These are phyloP conservation scores for Aphelinus certus DNA, from an alignment of 1,140 invertebrate species.

Conservation along the genomic window DNA sequence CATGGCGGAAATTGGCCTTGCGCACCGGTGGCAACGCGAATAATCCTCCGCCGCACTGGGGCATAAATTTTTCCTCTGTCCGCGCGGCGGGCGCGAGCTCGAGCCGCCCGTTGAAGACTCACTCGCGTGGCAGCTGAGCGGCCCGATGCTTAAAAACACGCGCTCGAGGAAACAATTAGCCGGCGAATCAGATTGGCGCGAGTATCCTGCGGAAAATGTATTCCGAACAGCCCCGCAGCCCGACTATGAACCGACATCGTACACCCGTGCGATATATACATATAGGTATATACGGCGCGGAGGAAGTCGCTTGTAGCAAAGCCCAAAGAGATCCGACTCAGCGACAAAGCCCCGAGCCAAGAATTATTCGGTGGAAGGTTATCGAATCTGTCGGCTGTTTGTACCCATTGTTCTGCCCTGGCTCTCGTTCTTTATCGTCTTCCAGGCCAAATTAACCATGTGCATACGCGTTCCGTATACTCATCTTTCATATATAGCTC, in stretches of 20 bases:
- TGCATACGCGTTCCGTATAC: too few relatives aligned
- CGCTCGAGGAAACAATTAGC: slow-evolving; percentile 38
- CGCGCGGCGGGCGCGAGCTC: neutral
- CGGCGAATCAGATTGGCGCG: slow-evolving; percentile 32
- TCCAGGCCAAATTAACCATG: too few relatives aligned
- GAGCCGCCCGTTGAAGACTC: neutral
- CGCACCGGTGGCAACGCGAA: too few relatives aligned
- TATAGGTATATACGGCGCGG: neutral
- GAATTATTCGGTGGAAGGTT: slow-evolving; percentile 1
- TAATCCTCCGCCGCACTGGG: too few relatives aligned
- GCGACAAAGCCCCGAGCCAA: neutral
- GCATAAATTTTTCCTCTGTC: neutral
- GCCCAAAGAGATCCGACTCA: neutral
- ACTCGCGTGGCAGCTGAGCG: neutral
- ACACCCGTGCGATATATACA: neutral
- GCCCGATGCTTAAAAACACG: neutral
- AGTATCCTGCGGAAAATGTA: slow-evolving; percentile 35
- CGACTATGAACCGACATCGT: neutral
- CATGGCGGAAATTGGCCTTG: too few relatives aligned
- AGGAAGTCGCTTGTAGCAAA: neutral
- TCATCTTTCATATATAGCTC: too few relatives aligned
- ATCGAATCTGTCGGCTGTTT: slow-evolving; percentile 13
- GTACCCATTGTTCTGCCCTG: neutral
- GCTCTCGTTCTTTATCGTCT: too few relatives aligned
- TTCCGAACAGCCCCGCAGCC: slow-evolving; percentile 9